Evolutionary conservation across 1,140 invertebrate genomes (phyloP).

Genomic region (Drosophila sucinea): DNA sequence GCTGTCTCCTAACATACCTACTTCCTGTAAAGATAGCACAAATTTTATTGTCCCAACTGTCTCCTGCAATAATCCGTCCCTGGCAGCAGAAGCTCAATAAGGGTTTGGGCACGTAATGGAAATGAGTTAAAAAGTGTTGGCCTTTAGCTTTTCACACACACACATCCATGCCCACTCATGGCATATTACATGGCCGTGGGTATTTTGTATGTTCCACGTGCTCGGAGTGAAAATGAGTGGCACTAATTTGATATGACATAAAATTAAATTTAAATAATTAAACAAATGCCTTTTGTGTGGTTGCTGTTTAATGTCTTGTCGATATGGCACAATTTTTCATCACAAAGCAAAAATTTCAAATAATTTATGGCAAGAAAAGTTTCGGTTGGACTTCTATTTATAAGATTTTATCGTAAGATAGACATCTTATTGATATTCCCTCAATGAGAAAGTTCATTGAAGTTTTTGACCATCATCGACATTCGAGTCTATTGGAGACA

Average conservation of each 20-base stretch:
- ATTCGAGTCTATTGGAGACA: too few relatives aligned
- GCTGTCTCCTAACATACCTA: too few relatives aligned
- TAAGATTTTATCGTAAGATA: too few relatives aligned
- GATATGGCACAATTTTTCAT: background rate
- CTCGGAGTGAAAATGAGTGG: conserved; percentile 69
- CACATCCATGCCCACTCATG: conserved; percentile 11
- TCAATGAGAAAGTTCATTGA: too few relatives aligned
- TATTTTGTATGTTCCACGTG: conserved; percentile 47
- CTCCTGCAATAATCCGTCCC: background rate
- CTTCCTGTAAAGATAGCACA: too few relatives aligned
- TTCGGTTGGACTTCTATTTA: background rate
- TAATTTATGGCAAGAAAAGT: background rate
- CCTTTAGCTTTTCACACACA: conserved; percentile 30
- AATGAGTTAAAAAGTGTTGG: conserved; percentile 69
- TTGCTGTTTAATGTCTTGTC: conserved; percentile 1
- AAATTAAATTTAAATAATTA: conserved; percentile 82
- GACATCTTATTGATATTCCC: too few relatives aligned
- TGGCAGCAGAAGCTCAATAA: background rate
- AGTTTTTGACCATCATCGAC: too few relatives aligned
- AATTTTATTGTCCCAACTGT: background rate
- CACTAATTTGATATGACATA: conserved; percentile 77
- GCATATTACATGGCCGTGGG: conserved; percentile 6
- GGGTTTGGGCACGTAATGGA: conserved; percentile 50
- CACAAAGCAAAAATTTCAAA: conserved; percentile 9
- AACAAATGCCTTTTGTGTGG: conserved; percentile 61